A percentile compares a stretch with the other conserved stretches of the same genome.
Conservation (phyloP, 2,113 vertebrate species). For the Psophia crepitans region DNA sequence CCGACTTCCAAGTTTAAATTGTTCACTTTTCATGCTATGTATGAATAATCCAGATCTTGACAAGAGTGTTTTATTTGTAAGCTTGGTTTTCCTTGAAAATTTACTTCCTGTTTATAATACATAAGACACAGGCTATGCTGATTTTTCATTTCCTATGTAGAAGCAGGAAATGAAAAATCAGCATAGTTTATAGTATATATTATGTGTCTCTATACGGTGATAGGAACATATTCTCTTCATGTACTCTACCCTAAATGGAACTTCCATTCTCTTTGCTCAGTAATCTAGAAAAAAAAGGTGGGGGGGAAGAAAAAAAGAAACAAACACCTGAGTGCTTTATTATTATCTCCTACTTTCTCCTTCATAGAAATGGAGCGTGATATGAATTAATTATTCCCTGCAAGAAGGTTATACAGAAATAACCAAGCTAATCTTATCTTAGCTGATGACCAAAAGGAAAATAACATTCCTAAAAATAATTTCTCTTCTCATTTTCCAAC, state of each 20-base stretch:
- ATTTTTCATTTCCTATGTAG: too few species aligned
- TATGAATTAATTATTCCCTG: not conserved
- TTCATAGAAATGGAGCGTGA: not conserved
- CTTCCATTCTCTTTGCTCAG: not conserved
- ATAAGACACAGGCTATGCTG: too few species aligned
- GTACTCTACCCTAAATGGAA: not conserved
- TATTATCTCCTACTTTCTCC: not conserved
- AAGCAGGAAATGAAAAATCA: not conserved
- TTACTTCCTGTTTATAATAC: not conserved
- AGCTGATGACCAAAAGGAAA: not conserved
- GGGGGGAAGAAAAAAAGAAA: not conserved
- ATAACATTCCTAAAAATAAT: not conserved
- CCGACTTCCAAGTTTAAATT: not conserved
- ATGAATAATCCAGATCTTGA: not conserved
- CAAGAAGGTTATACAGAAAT: not conserved
- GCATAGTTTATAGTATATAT: not conserved
- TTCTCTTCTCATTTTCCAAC: not conserved
- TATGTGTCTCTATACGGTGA: not conserved
- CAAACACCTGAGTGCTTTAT: not conserved
- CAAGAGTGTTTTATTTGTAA: not conserved
- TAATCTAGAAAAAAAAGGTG: not conserved
- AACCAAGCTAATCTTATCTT: not conserved
- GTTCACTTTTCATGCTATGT: not conserved
- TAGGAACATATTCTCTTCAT: not conserved
- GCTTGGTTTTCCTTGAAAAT: not conserved